Percentiles rank a stretch among this genome's conserved stretches.
Evolutionary conservation across 2,113 vertebrate genomes (phyloP).

Genomic region (pig (Sus scrofa)): T2T-Sscrofa CM000817.6:38673001-38673500

Average conservation of each 20-base stretch:
- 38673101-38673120: constrained; percentile 1
- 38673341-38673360: not conserved
- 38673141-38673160: not conserved
- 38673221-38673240: not conserved
- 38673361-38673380: not conserved
- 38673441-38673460: not conserved
- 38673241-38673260: not conserved
- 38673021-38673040: not conserved
- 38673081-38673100: not conserved
- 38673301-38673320: constrained; percentile 22
- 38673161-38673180: not conserved
- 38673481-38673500: not conserved
- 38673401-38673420: not conserved
- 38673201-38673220: not conserved
- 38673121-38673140: not conserved
- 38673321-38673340: constrained; percentile 4
- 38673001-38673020: not conserved
- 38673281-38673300: not conserved
- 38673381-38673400: not conserved
- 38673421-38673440: not conserved
- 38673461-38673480: not conserved
- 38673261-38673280: not conserved
- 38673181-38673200: not conserved
- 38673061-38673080: too few species aligned
- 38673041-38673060: not conserved